phyloP scores from a whole-genome alignment of 2,113 vertebrate species.

The Monopterus albus region DNA sequence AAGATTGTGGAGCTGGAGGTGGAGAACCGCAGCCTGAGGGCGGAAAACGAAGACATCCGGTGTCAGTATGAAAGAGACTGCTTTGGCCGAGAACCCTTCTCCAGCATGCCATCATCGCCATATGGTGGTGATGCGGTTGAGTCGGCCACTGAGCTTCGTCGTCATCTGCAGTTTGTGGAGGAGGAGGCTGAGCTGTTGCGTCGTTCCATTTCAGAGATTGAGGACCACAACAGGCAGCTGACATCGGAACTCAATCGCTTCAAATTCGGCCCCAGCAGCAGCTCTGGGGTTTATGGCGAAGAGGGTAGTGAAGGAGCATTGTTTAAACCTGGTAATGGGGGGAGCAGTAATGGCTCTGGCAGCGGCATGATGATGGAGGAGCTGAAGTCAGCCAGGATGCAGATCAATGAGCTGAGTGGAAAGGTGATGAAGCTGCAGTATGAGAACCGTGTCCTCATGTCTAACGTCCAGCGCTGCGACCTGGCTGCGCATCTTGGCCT shows the following conservation, averaged over 20 bases:
- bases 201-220: constrained; percentile 94
- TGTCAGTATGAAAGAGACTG: constrained; percentile 92
- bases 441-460: constrained; percentile 94
- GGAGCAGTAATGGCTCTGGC: constrained; percentile 51
- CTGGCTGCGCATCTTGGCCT: constrained; percentile 89
- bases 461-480: constrained; percentile 92
- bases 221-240: constrained; percentile 95
- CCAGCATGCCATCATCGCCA: constrained; percentile 92
- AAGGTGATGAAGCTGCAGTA: constrained; percentile 97
- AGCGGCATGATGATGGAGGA: constrained; percentile 87
- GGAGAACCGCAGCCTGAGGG: constrained; percentile 95
- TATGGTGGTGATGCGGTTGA: constrained; percentile 89
- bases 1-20: constrained; percentile 99
- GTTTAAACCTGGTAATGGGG: constrained; percentile 60
- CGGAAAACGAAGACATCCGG: constrained; percentile 95
- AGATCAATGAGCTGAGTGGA: constrained; percentile 92
- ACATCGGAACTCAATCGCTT: constrained; percentile 94
- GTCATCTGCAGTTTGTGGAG: constrained; percentile 96
- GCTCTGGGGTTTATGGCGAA: constrained; percentile 76
- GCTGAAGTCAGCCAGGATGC: constrained; percentile 89
- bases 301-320: constrained; percentile 59
- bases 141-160: constrained; percentile 89
- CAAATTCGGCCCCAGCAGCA: constrained; percentile 88
- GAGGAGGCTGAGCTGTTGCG: constrained; percentile 96
- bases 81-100: constrained; percentile 88